Conservation (phyloP, 2,113 vertebrate species). For the Oreocharis arfaki region DNA sequence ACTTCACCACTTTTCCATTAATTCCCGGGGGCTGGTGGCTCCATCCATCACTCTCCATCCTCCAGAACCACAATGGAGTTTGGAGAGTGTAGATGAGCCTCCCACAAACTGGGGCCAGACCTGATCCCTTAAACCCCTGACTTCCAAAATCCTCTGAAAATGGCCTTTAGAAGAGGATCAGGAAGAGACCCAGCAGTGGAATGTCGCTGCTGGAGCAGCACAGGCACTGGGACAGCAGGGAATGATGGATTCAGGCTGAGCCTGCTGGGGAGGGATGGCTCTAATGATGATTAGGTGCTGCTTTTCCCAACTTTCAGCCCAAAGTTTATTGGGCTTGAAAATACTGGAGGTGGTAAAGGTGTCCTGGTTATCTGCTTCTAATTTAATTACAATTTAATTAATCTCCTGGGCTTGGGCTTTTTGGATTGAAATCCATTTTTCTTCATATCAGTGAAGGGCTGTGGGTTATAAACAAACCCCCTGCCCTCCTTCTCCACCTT, state of each 20-base stretch:
- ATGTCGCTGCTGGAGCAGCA: fast-evolving
- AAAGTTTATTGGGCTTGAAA: background rate
- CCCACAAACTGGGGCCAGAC: background rate
- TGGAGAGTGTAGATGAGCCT: background rate
- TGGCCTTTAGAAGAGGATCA: background rate
- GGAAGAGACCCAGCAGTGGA: background rate
- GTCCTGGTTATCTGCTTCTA: background rate
- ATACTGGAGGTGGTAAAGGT: background rate
- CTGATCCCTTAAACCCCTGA: background rate
- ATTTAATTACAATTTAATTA: background rate
- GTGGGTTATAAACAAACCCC: background rate
- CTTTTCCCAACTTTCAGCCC: background rate
- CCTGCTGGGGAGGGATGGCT: background rate
- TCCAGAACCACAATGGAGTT: background rate
- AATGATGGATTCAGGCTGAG: fast-evolving
- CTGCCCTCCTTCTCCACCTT: background rate
- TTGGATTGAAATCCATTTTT: background rate
- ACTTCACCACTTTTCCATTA: background rate
- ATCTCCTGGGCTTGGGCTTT: background rate
- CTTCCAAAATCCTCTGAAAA: background rate
- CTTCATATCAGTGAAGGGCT: fast-evolving
- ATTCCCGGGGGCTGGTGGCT: background rate
- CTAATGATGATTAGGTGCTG: fast-evolving
- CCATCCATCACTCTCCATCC: background rate
- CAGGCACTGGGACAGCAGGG: background rate